These are phyloP conservation scores for Acyrthosiphon pisum DNA, from an alignment of 1,140 invertebrate species.

Conservation along the genomic window DNA sequence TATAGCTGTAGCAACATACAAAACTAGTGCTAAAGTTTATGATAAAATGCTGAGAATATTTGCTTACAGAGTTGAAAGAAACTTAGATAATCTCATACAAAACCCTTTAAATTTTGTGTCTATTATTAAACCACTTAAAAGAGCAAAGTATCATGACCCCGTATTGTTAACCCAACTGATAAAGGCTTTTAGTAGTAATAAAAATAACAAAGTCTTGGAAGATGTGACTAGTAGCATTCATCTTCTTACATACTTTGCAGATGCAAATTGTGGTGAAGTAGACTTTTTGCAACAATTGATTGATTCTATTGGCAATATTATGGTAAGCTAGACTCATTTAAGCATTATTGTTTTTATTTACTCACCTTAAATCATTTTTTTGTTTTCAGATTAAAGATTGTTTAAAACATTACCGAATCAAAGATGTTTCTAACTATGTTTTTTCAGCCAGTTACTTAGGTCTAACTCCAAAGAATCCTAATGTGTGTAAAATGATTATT, in stretches of 20 bases:
- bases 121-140: constrained; percentile 45
- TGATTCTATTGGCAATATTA: constrained; percentile 30
- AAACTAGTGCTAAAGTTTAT: constrained; percentile 42
- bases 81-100: constrained; percentile 43
- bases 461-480: constrained; percentile 10
- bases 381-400: constrained; percentile 43
- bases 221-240: constrained; percentile 43
- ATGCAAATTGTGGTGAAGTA: constrained; percentile 41
- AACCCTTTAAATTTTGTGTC: constrained; percentile 20
- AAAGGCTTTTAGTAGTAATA: neutral
- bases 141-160: constrained; percentile 49
- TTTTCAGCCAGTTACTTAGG: constrained; percentile 48
- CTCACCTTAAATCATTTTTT: neutral
- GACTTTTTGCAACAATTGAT: constrained; percentile 21
- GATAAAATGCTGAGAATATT: constrained; percentile 51
- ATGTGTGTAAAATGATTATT: constrained; percentile 1
- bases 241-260: constrained; percentile 49
- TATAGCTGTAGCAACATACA: constrained; percentile 41
- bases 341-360: neutral
- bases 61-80: constrained; percentile 36
- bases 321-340: constrained; percentile 22
- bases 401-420: constrained; percentile 34
- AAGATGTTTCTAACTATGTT: constrained; percentile 42
- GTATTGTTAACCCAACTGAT: neutral
- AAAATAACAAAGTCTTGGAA: constrained; percentile 34